Percentiles rank a stretch among this genome's conserved stretches.
These are phyloP conservation scores for Steinernema hermaphroditum DNA, from an alignment of 2,888 invertebrate species.

Conservation along the genomic window DNA sequence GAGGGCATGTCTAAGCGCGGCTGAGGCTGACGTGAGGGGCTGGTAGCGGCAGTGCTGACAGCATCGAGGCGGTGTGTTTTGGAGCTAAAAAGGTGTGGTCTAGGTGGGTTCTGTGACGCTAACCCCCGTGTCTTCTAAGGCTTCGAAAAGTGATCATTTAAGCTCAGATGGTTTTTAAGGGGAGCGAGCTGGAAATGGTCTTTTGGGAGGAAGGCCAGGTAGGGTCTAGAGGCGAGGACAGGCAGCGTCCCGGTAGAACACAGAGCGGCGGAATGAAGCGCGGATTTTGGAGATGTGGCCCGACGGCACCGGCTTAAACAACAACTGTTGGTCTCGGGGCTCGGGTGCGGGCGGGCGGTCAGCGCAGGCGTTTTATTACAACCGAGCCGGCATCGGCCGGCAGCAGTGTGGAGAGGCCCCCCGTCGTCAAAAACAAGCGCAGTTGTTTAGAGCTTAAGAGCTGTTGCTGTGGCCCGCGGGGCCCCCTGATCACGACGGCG, in stretches of 20 bases:
- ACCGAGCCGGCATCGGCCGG: not conserved
- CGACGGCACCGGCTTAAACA: not conserved
- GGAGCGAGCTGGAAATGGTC: too few relatives aligned
- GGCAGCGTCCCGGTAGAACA: not conserved
- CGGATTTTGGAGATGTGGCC: conserved; percentile 9
- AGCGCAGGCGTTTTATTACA: conserved; percentile 11
- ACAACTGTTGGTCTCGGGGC: not conserved
- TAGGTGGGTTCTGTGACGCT: too few relatives aligned
- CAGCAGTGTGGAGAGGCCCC: conserved; percentile 2
- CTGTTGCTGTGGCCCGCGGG: not conserved
- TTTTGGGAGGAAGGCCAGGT: not conserved
- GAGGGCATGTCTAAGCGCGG: not conserved
- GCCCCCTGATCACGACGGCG: not conserved
- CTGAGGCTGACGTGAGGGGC: not conserved
- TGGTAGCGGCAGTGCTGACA: conserved; percentile 13
- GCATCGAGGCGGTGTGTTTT: not conserved
- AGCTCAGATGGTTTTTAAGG: too few relatives aligned
- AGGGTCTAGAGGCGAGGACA: not conserved
- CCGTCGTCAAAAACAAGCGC: conserved; percentile 21
- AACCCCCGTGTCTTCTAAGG: too few relatives aligned
- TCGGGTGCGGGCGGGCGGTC: conserved; percentile 4
- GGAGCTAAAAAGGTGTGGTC: not conserved
- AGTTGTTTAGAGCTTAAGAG: conserved; percentile 3
- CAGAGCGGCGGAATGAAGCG: not conserved
- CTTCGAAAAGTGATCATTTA: too few relatives aligned